Base-by-base conservation (phyloP, 1,140 invertebrate species). In the Oscheius sp. region DNA sequence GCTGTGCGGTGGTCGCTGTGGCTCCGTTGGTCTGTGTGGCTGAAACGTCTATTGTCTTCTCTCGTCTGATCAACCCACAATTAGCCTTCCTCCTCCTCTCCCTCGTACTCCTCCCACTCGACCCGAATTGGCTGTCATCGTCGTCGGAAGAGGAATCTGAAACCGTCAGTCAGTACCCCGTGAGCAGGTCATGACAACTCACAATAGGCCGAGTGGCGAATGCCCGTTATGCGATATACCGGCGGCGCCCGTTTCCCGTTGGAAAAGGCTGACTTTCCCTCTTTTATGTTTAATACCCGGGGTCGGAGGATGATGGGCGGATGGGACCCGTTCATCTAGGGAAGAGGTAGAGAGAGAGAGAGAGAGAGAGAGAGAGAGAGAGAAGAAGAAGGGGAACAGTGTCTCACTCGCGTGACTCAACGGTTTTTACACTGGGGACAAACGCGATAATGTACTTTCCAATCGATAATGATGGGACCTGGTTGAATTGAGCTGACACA, bases 131-230 rank as follows among this genome's bases (percentile, higher is more conserved):
- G 58, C 73, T 72, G 61, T 82, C 80, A 35, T 80, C 79, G 38
- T 78, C 79, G 42, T 82, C 80, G 2, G 79, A 80, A 61, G 80
- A 82, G 36, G 79, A 80, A 62, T 80, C 79, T 80, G 67, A 13
- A 82, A 79, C 18, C n/a, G 32, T 61, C 4, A 61, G n/a, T 29
- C n/a, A 4, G 58, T 29, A 7, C 58, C 31, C 18, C n/a, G 28
- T 29, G 15, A 28, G 4, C 3, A 3, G 7, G 18, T 61, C 2
- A 18, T 29, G 15, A 3, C 23, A 15, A 68, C 66, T 68, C 26
- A 68, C 67, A 68, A 35, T 68, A 68, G 55, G 67, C 67, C 18
- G 46, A 58, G n/a, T 68, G 67, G 7, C 67, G 32, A 13, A 68
- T 68, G 1, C 34, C 67, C 10, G 67, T 68, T 1, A 68, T 55